Percentiles rank a stretch among this genome's conserved stretches.
Evolutionary conservation across 2,797 vertebrate species (phyloP).

Genomic region (Clarias fuscus): DNA sequence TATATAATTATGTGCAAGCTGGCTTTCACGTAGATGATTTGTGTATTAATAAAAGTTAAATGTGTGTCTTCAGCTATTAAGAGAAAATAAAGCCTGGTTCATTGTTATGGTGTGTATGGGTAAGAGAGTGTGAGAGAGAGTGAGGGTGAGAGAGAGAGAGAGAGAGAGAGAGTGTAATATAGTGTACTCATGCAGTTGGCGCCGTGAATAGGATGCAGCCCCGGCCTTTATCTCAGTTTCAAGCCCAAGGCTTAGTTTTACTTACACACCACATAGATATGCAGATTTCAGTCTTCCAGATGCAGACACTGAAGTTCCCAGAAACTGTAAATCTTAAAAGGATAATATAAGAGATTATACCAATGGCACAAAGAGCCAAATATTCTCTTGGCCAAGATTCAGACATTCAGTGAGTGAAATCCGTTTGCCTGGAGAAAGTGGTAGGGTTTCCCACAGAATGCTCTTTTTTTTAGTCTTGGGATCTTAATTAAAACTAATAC

Average conservation of each 20-base stretch:
- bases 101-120: neutral
- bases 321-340: slow-evolving; percentile 8
- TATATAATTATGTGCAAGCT: slow-evolving; percentile 34
- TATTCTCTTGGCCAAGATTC: slow-evolving; percentile 17
- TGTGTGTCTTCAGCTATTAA: neutral
- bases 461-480: neutral
- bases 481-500: neutral
- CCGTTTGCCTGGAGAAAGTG: neutral
- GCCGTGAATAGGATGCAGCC: slow-evolving; percentile 8
- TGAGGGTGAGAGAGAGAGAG: slow-evolving; percentile 2
- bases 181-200: slow-evolving; percentile 27
- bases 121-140: neutral
- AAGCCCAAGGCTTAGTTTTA: slow-evolving; percentile 37
- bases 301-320: slow-evolving; percentile 20
- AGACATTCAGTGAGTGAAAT: slow-evolving; percentile 17
- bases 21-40: slow-evolving; percentile 14
- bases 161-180: slow-evolving; percentile 14
- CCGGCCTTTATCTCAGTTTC: slow-evolving; percentile 38
- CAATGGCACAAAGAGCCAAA: slow-evolving; percentile 4
- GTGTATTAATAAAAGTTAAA: neutral
- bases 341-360: slow-evolving; percentile 16
- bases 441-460: slow-evolving; percentile 1
- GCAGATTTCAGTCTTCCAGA: slow-evolving; percentile 26
- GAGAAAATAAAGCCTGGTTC: neutral
- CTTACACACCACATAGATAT: slow-evolving; percentile 7